Evolutionary conservation across 2,113 vertebrate species (phyloP).

Genomic region (Ophthalmolycus amberensis): DNA sequence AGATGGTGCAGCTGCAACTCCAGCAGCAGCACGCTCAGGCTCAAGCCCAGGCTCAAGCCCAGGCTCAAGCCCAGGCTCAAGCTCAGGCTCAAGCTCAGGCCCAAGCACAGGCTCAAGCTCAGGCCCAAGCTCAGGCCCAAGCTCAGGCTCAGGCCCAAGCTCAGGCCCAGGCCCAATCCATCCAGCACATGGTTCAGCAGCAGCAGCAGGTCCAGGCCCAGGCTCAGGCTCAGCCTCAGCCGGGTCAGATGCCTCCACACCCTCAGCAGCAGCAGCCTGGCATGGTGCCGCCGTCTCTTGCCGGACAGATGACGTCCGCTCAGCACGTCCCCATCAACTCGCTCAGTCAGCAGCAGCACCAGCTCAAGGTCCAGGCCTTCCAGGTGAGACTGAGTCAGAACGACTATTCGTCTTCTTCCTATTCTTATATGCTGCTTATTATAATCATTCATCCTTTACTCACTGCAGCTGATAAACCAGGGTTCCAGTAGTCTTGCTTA

Average conservation of each 20-base stretch:
- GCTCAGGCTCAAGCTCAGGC: constrained; percentile 82
- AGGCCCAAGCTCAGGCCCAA: constrained; percentile 84
- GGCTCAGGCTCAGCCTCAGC: constrained; percentile 84
- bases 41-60: constrained; percentile 79
- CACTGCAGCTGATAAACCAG: not conserved
- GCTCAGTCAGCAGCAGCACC: constrained; percentile 75
- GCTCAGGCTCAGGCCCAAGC: constrained; percentile 79
- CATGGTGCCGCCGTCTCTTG: constrained; percentile 78
- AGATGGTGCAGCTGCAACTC: constrained; percentile 79
- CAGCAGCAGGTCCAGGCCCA: constrained; percentile 83
- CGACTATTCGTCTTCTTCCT: not conserved
- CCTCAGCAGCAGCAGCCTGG: constrained; percentile 70
- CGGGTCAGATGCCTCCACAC: constrained; percentile 79
- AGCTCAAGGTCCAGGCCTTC: constrained; percentile 76
- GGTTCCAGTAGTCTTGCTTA: not conserved
- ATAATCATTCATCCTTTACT: too few species aligned
- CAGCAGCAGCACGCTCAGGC: constrained; percentile 78
- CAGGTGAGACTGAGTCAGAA: constrained; percentile 69
- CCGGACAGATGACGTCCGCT: constrained; percentile 68
- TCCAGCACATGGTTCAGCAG: constrained; percentile 83
- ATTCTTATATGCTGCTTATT: not conserved
- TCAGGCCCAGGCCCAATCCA: constrained; percentile 81
- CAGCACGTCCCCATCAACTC: constrained; percentile 76
- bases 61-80: constrained; percentile 76
- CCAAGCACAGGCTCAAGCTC: constrained; percentile 81